phyloP scores from a whole-genome alignment of 2,888 invertebrate species.

The Gryllus longicercus region DNA sequence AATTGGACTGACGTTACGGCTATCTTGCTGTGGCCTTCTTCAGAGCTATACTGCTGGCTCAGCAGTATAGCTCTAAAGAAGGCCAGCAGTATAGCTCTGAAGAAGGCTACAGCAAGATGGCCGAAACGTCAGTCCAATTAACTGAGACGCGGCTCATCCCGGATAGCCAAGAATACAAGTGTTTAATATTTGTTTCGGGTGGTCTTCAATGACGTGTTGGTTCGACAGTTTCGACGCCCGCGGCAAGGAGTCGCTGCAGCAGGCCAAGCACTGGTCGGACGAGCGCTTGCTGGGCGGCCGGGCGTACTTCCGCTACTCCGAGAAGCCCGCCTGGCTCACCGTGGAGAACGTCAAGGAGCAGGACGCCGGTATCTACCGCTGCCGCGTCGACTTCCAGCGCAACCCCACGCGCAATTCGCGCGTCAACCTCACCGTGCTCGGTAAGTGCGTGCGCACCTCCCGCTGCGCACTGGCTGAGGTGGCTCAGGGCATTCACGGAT shows the following conservation, averaged over 20 bases:
- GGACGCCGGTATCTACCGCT: slow-evolving; percentile 48
- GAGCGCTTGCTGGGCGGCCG: slow-evolving; percentile 44
- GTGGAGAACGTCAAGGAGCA: slow-evolving; percentile 43
- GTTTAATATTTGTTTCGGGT: neutral
- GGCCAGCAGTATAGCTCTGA: too few relatives aligned
- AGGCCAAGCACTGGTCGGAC: slow-evolving; percentile 45
- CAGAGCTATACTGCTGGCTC: too few relatives aligned
- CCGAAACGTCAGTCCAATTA: too few relatives aligned
- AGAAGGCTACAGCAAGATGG: too few relatives aligned
- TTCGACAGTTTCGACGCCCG: slow-evolving; percentile 43
- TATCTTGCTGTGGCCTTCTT: too few relatives aligned
- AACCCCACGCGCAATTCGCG: slow-evolving; percentile 47
- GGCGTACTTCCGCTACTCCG: slow-evolving; percentile 41
- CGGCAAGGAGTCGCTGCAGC: slow-evolving; percentile 40
- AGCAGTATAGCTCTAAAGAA: too few relatives aligned
- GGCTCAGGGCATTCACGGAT: too few relatives aligned
- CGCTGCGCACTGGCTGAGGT: too few relatives aligned
- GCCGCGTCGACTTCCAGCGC: slow-evolving; percentile 48
- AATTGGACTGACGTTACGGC: too few relatives aligned
- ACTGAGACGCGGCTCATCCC: too few relatives aligned
- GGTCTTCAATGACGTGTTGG: neutral
- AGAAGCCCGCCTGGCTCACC: slow-evolving; percentile 40
- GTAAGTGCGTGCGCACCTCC: slow-evolving; percentile 39
- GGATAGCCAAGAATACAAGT: too few relatives aligned
- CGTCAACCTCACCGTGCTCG: slow-evolving; percentile 48